A percentile compares a stretch with the other conserved stretches of the same genome.
These are phyloP conservation scores for Sesia bembeciformis DNA, from an alignment of 2,888 invertebrate species.

Conservation along the genomic window DNA sequence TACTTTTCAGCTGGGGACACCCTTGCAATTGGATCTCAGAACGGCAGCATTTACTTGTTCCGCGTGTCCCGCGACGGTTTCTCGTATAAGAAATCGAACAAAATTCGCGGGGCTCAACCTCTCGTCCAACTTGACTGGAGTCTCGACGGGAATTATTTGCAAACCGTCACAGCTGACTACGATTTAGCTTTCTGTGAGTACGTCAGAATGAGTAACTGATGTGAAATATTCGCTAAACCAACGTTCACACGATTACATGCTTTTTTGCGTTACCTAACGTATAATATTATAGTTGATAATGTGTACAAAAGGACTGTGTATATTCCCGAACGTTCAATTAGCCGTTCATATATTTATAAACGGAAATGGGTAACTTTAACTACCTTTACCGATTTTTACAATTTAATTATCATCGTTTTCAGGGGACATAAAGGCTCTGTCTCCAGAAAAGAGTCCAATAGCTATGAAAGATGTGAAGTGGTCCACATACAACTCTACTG, in stretches of 20 bases:
- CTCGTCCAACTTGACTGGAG: slow-evolving; percentile 94
- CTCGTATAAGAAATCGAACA: slow-evolving; percentile 91
- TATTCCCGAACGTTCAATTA: too few species aligned
- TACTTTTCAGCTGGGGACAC: slow-evolving; percentile 83
- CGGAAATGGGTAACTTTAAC: too few species aligned
- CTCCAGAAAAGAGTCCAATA: slow-evolving; percentile 89
- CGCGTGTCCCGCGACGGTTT: slow-evolving; percentile 91
- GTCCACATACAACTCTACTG: slow-evolving; percentile 89
- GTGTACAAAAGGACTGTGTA: too few species aligned
- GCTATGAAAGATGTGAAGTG: slow-evolving; percentile 94
- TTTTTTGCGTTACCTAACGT: too few species aligned
- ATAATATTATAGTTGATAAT: too few species aligned
- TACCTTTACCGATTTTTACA: too few species aligned
- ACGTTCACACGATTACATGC: too few species aligned
- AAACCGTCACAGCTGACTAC: slow-evolving; percentile 92
- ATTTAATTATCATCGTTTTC: slow-evolving; percentile 1
- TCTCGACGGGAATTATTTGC: slow-evolving; percentile 88
- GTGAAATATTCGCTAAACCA: too few species aligned
- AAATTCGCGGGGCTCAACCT: slow-evolving; percentile 89
- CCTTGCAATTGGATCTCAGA: slow-evolving; percentile 92
- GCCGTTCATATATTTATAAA: too few species aligned
- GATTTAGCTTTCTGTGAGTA: slow-evolving; percentile 89
- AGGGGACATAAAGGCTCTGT: slow-evolving; percentile 93
- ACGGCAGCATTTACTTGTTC: slow-evolving; percentile 83
- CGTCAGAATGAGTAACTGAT: too few species aligned